These are phyloP conservation scores for Carterocephalus palaemon DNA, from an alignment of 2,888 invertebrate genomes.

Conservation along the genomic window DNA sequence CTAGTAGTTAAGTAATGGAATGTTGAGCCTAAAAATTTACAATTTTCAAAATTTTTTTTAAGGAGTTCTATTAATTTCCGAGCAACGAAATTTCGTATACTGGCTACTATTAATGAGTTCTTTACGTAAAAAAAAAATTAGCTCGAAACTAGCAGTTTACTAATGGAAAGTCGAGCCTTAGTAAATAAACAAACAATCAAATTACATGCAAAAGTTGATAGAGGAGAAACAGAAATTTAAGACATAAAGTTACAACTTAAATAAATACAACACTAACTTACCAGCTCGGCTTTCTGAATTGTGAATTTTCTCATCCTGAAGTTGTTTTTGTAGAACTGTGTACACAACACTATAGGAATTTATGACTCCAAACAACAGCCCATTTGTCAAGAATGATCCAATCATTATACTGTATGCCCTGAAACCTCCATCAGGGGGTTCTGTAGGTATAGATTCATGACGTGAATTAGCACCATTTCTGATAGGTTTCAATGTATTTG, in stretches of 20 bases:
- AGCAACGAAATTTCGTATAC: too few species aligned
- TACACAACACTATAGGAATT: constrained; percentile 93
- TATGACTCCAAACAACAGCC: constrained; percentile 93
- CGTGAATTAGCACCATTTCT: constrained; percentile 41
- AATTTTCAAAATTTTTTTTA: too few species aligned
- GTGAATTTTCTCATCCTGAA: constrained; percentile 80
- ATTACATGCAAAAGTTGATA: too few species aligned
- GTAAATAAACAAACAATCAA: too few species aligned
- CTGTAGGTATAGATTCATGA: constrained; percentile 40
- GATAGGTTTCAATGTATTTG: constrained; percentile 37
- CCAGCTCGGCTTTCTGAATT: constrained; percentile 90
- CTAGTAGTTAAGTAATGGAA: too few species aligned
- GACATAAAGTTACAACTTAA: not conserved
- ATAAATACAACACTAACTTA: constrained; percentile 68
- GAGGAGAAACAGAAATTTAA: not conserved
- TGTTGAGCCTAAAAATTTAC: too few species aligned
- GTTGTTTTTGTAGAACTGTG: constrained; percentile 81
- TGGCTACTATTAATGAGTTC: too few species aligned
- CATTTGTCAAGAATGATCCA: constrained; percentile 93
- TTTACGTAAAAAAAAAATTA: too few species aligned
- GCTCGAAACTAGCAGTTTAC: too few species aligned
- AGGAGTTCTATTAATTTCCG: too few species aligned
- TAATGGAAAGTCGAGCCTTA: too few species aligned
- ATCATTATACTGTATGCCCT: constrained; percentile 90
- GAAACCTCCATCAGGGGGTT: constrained; percentile 86